Base-by-base conservation (phyloP, 2,888 invertebrate species). In the Ichneumoninae sp. region DNA sequence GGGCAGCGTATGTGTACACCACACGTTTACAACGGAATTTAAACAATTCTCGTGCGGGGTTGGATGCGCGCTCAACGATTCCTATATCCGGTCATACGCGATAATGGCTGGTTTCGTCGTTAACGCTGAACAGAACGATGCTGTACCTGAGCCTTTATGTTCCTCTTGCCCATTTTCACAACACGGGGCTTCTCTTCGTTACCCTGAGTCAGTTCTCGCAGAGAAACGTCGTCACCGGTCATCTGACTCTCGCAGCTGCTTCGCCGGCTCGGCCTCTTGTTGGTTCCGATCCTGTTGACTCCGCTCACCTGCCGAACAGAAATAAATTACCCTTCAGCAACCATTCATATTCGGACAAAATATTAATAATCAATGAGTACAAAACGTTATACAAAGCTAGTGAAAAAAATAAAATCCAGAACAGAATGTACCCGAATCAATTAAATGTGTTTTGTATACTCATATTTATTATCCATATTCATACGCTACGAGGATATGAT, bases 121-220 rank as follows among this genome's bases (percentile, higher is more conserved):
- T 47, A 4, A 47, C 16, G 44, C 16, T 47, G 44, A 47, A 47
- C 16, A 16, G 44, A 16, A 47, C 16, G 44, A 57, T 10, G 36
- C 36, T 6, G 87, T 89, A 93, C 93, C 95, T 97, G 96, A 3
- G 98, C 97, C 93, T 98, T 98, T 85, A 98, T 97, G 93, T 98
- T 98, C 83, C 98, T 95, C 91, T 97, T 97, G 40, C 98, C 98
- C 97, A 98, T 97, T 89, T 96, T 95, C 88, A 96, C 95, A 33
- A 92, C 90, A 94, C 95, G 88, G 93, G 95, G 88, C 94, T 95
- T 77, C 92, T 94, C 82, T 94, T 95, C 60, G 95, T 93, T 44
- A 83, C 91, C 88, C 30, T 94, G 93, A 85, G 94, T 94, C 60
- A 94, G 92, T 88, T 94, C 94, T 54, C 94, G 92, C 52, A 93